Evolutionary conservation across 2,113 vertebrate genomes (phyloP).

Genomic region (Struthidea cinerea): DNA sequence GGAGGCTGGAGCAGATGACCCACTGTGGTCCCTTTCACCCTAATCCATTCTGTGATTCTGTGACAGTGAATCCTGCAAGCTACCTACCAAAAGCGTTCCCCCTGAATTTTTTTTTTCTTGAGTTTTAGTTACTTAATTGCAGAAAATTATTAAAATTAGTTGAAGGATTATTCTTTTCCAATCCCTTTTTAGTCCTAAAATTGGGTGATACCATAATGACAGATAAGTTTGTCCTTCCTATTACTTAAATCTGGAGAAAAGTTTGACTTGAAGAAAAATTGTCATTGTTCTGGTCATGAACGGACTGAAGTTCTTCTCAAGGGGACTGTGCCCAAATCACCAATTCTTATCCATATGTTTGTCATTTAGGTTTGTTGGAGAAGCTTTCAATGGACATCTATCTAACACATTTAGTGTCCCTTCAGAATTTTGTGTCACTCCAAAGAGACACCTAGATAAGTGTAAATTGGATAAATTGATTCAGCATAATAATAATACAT

Average conservation of each 20-base stretch:
- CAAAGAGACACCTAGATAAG: not conserved
- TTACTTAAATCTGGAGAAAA: not conserved
- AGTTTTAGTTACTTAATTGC: not conserved
- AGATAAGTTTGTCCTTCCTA: not conserved
- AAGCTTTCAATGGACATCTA: not conserved
- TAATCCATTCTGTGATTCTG: not conserved
- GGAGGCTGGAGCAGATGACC: too few species aligned
- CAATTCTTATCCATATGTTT: not conserved
- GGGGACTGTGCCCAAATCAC: not conserved
- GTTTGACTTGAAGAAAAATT: not conserved
- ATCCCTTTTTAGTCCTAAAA: not conserved
- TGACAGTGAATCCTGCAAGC: not conserved
- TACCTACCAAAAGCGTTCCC: not conserved
- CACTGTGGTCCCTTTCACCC: not conserved
- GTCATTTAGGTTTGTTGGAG: not conserved
- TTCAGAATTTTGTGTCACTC: not conserved
- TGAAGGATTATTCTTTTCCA: not conserved
- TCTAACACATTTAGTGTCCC: fast-evolving
- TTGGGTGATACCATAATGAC: fast-evolving
- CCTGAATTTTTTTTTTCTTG: not conserved
- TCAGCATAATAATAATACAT: not conserved
- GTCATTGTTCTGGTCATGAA: not conserved
- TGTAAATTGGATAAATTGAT: not conserved
- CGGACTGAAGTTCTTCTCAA: not conserved
- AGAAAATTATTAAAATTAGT: not conserved